Base-by-base conservation (phyloP, 1,140 invertebrate genomes). In the Orius insidiosus region DNA sequence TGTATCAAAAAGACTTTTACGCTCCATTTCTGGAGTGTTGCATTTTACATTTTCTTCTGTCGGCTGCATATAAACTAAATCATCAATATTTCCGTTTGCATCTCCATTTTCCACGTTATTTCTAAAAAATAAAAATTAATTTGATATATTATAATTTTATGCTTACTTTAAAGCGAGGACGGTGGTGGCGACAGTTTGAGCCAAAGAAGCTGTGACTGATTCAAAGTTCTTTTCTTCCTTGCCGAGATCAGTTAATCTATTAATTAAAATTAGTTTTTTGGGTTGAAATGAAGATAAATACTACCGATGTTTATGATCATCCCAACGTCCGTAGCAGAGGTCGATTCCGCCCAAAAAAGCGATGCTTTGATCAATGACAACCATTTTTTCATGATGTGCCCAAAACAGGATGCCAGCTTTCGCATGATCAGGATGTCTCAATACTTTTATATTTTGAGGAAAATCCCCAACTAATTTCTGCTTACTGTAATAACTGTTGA, bases 341-440 rank as follows among this genome's bases (percentile, higher is more conserved):
- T 97, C 93, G 39, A 98, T 78, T 5, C 94, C 94, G 11, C 93
- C 92, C 8, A 97, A 63, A 66, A 96, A 98, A 7, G 93, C 93
- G 53, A 88, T 76, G 7, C 74, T 77, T 63, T 98, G 94, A 68
- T 98, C 94, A 0, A 98, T 75, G 11, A 90, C 78, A 1, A 98
- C 86, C 10, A 96, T 76, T 65, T 98, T 98, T 64, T 98, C 94
- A 63, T 98, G 94, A 67, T 98, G 93, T 2, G 93, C 90, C 93
- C 93, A 98, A 24, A 97, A 69, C 54, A 92, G 75, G 0, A 94
- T 74, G 11, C 85, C 87, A 1, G 74, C 81, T 52, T 79, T 77
- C 5, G 88, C 81, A 62, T 97, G 92, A 70, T 98, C 92, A 8
- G 94, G 94, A 68, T 98, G 92, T 9, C 94, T 70, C 50, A 98